Evolutionary conservation across 92 coral and sea anemone genomes (phyloP), one percentile per base, ranked within the genome.

Genomic region (Micromussa lordhowensis): DNA sequence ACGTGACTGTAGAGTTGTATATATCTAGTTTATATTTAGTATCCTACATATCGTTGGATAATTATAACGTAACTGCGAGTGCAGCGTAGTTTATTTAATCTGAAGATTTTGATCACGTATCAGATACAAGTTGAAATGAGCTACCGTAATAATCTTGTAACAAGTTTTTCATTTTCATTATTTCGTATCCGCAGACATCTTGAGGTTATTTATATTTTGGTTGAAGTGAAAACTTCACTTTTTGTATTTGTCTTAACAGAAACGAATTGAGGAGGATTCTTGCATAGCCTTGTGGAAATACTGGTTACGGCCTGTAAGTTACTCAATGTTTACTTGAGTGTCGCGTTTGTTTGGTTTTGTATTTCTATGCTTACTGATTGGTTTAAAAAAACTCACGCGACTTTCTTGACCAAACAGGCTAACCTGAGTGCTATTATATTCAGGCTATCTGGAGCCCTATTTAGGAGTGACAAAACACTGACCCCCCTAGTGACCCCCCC

Each of bases 241-340:
- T 69, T 84, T 74, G 51, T 35, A 0, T 59, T 77, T 85, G 48
- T 40, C 32, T 78, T 5, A 18, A 14, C 31, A 87, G 90, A 80
- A 87, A 81, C 81, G 68, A 57, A 72, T 87, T 68, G 93, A 91
- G 6, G 75, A 79, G 58, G 77, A 85, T 15, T 78, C 84, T 29
- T 90, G 80, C 19, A 31, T 85, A 64, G 90, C 92, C 18, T 87
- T 90, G 80, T 93, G 93, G 95, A 83, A 88, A 18, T 91, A 85
- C 59, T 93, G 95, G 95, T 63, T 93, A 12, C 63, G 92, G 34
- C 82, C 89, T 63, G 95, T 93, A 64, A 84, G 82, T 57, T n/a
- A 1, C 61, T 54, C 8, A 54, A n/a, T n/a, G n/a, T n/a, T n/a
- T n/a, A n/a, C n/a, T n/a, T 44, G 51, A 8, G 12, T 8, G 13